A percentile compares a stretch with the other conserved stretches of the same genome.
Conservation (phyloP, 2,888 invertebrate genomes). For the Pandemis heparana region DNA sequence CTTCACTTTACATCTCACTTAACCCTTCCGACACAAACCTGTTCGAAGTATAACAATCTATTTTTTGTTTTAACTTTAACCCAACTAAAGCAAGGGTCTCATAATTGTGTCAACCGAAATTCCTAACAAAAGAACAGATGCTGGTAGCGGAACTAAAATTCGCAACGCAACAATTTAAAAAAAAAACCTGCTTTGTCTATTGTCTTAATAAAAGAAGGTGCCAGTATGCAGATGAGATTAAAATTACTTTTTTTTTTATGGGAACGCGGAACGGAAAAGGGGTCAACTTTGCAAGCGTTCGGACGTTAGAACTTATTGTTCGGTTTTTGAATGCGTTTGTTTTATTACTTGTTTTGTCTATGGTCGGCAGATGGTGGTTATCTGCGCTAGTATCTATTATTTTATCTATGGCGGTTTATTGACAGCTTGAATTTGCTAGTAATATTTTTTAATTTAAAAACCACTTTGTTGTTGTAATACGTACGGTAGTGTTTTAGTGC, state of each 20-base stretch:
- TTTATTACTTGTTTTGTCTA: constrained; percentile 45
- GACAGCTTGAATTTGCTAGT: constrained; percentile 35
- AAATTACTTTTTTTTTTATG: constrained; percentile 79
- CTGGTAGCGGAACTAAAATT: constrained; percentile 56
- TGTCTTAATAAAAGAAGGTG: constrained; percentile 80
- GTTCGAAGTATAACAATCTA: constrained; percentile 77
- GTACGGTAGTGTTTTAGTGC: not conserved
- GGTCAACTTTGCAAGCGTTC: constrained; percentile 70
- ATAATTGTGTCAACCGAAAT: constrained; percentile 80
- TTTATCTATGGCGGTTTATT: constrained; percentile 21
- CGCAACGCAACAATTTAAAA: constrained; percentile 47
- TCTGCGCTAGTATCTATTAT: constrained; percentile 37
- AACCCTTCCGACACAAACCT: constrained; percentile 81
- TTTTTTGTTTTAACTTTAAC: constrained; percentile 83
- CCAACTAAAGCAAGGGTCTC: constrained; percentile 61
- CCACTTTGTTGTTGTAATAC: constrained; percentile 18
- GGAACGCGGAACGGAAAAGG: constrained; percentile 60
- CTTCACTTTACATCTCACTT: constrained; percentile 81
- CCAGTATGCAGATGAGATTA: constrained; percentile 71
- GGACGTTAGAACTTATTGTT: constrained; percentile 67
- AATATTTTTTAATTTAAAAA: constrained; percentile 18
- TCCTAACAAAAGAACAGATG: constrained; percentile 69
- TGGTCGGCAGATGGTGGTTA: constrained; percentile 42
- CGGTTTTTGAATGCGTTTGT: constrained; percentile 44
- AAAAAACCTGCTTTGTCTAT: constrained; percentile 55